Conservation (phyloP, 2,113 vertebrate genomes). For the Limanda limanda region DNA sequence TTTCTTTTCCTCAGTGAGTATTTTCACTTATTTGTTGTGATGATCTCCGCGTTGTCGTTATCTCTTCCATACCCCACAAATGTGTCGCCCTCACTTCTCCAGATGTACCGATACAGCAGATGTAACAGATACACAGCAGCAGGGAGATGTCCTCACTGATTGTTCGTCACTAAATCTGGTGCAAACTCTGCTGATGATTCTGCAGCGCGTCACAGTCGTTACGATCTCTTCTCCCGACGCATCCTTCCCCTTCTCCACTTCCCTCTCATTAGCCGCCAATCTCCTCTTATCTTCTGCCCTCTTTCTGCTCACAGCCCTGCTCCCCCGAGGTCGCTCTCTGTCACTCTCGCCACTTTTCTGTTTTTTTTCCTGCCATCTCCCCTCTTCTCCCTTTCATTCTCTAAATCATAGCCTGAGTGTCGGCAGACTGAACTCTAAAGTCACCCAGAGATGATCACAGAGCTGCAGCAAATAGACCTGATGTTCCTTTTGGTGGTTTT, state of each 20-base stretch:
- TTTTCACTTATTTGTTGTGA: too few species aligned
- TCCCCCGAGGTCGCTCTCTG: constrained; percentile 39
- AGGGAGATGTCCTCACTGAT: neutral
- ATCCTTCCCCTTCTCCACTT: constrained; percentile 19
- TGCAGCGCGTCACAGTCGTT: constrained; percentile 24
- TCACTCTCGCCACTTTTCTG: neutral
- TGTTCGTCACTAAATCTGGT: constrained; percentile 24
- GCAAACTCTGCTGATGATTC: constrained; percentile 26
- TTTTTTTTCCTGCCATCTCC: constrained; percentile 24
- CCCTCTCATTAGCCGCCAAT: constrained; percentile 60
- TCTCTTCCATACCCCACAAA: neutral
- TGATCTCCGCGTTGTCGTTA: too few species aligned
- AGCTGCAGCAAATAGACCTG: constrained; percentile 49
- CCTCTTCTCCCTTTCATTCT: constrained; percentile 24
- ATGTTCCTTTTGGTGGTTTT: constrained; percentile 36
- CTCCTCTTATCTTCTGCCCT: constrained; percentile 44
- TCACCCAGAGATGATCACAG: constrained; percentile 60
- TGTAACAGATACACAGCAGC: neutral
- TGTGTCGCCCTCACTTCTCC: neutral
- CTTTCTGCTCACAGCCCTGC: constrained; percentile 35
- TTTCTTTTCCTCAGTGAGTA: too few species aligned
- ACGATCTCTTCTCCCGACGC: constrained; percentile 15
- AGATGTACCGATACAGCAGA: neutral
- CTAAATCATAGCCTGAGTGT: constrained; percentile 41
- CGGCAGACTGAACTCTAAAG: constrained; percentile 54